A percentile compares a stretch with the other conserved stretches of the same genome.
These are phyloP conservation scores for Perdita meconis DNA, from an alignment of 2,888 invertebrate genomes.

Conservation along the genomic window DNA sequence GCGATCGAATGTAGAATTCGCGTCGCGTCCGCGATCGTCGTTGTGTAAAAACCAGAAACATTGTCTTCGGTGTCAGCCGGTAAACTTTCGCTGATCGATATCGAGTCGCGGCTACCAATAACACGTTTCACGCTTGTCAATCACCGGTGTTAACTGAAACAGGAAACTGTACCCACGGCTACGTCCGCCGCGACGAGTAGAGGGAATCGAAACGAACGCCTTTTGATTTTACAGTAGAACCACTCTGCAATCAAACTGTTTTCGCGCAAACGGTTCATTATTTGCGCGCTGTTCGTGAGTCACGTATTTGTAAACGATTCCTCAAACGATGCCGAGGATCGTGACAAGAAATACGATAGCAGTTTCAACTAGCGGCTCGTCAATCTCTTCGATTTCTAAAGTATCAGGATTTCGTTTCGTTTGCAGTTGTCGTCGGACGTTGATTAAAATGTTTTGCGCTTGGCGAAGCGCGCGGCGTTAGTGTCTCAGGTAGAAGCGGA, in stretches of 20 bases:
- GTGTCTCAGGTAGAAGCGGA: not conserved
- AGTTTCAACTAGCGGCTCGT: no score
- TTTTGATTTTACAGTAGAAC: not conserved
- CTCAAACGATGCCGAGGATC: no score
- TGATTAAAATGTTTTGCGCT: not conserved
- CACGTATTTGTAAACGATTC: no score
- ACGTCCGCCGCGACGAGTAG: slow-evolving; percentile 3
- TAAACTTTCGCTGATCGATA: slow-evolving; percentile 28
- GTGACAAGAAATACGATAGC: no score
- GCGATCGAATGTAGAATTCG: not conserved
- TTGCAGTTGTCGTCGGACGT: not conserved
- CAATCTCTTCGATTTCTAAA: not conserved
- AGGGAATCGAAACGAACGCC: not conserved
- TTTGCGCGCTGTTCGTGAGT: no score
- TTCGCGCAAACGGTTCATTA: no score
- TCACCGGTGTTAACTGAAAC: slow-evolving; percentile 17
- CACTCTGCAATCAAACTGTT: no score
- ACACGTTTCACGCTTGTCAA: not conserved
- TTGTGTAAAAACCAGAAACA: slow-evolving; percentile 12
- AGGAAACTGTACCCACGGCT: slow-evolving; percentile 5
- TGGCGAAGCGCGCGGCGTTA: slow-evolving; percentile 5
- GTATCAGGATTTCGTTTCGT: not conserved
- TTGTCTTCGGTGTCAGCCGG: slow-evolving; percentile 1
- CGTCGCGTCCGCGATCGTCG: not conserved
- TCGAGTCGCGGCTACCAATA: not conserved